Conservation (phyloP, 2,888 invertebrate species). For the Linnaemya vulpina region DNA sequence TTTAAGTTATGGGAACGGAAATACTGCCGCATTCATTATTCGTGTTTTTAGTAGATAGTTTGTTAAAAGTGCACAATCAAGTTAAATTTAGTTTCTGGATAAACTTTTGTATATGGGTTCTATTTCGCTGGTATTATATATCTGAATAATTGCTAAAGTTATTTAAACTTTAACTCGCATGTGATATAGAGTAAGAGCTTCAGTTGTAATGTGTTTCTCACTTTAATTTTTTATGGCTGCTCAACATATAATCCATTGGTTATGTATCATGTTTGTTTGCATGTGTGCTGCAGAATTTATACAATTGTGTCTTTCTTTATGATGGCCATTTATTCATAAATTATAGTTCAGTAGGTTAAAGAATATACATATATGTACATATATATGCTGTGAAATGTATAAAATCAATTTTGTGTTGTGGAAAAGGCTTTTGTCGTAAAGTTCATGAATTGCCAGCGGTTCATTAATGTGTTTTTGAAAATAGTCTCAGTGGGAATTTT, state of each 20-base stretch:
- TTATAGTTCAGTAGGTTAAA: conserved; percentile 72
- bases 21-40: conserved; percentile 23
- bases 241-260: conserved; percentile 20
- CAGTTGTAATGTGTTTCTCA: conserved; percentile 37
- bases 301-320: conserved; percentile 19
- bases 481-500: too few species aligned
- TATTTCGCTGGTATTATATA: neutral
- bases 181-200: conserved; percentile 49
- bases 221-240: conserved; percentile 34
- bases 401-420: conserved; percentile 15
- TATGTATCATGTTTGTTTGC: conserved; percentile 20
- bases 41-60: neutral
- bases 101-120: conserved; percentile 30
- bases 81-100: conserved; percentile 29
- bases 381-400: neutral
- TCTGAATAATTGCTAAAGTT: conserved; percentile 23
- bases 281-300: conserved; percentile 28
- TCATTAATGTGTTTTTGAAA: conserved; percentile 14
- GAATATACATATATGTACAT: neutral
- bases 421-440: conserved; percentile 6
- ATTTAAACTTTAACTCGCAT: conserved; percentile 57
- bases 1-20: conserved; percentile 19
- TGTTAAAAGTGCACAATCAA: conserved; percentile 48
- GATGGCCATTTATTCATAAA: conserved; percentile 32
- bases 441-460: neutral